Evolutionary conservation across 2,797 vertebrate genomes (phyloP).

Genomic region (Eulemur mongoz): DNA sequence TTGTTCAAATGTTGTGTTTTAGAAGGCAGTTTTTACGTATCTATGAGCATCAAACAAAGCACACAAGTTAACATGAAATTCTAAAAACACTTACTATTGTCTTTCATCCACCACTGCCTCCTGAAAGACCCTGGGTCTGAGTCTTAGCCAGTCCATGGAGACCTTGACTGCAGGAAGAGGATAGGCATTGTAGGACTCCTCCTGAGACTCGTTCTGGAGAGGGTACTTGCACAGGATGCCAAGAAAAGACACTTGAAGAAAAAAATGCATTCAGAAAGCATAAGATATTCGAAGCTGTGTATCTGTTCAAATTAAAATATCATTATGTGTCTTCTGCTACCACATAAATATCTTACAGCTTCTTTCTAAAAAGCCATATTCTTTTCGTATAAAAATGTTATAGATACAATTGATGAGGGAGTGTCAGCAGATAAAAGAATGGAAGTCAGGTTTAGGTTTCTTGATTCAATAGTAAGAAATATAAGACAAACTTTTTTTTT

Average conservation of each 20-base stretch:
- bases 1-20: conserved; percentile 17
- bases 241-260: conserved; percentile 94
- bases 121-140: conserved; percentile 93
- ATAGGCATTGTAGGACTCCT: conserved; percentile 92
- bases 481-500: neutral
- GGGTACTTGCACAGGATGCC: conserved; percentile 96
- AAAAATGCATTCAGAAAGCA: neutral
- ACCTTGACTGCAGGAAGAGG: conserved; percentile 99
- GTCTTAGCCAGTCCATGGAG: conserved; percentile 96
- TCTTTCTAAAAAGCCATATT: conserved; percentile 25
- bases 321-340: neutral
- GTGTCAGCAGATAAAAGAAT: neutral
- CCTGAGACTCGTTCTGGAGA: conserved; percentile 92
- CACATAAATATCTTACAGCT: neutral
- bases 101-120: conserved; percentile 93
- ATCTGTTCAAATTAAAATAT: conserved; percentile 10
- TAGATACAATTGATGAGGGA: neutral
- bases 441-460: neutral
- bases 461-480: conserved; percentile 15
- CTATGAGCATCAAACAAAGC: conserved; percentile 1
- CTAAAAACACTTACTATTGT: conserved; percentile 91
- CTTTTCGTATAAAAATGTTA: conserved; percentile 1
- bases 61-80: neutral
- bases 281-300: conserved; percentile 23
- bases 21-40: conserved; percentile 19